Percentiles rank a stretch among this genome's conserved stretches.
phyloP scores from a whole-genome alignment of 2,113 vertebrate species.

The Etheostoma spectabile region DNA sequence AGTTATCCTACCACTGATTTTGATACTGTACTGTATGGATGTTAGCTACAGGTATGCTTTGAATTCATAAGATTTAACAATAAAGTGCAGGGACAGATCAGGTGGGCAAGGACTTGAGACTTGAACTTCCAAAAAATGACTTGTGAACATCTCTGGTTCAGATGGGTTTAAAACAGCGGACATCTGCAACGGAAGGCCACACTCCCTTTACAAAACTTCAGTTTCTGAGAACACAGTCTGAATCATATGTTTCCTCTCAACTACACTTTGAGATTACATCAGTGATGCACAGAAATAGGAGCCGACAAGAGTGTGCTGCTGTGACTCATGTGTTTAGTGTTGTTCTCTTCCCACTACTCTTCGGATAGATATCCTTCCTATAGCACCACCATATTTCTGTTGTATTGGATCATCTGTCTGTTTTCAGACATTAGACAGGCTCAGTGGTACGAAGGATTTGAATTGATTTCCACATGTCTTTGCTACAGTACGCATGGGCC shows the following conservation, averaged over 20 bases:
- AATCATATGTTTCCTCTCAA: background rate
- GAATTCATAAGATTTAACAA: too few species aligned
- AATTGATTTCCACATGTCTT: slow-evolving; percentile 47
- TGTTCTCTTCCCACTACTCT: slow-evolving; percentile 30
- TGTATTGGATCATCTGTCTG: slow-evolving; percentile 47
- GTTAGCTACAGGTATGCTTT: too few species aligned
- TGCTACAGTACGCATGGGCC: slow-evolving; percentile 38
- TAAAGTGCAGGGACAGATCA: too few species aligned
- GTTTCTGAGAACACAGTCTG: slow-evolving; percentile 9
- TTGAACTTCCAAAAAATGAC: too few species aligned
- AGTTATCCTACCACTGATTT: too few species aligned
- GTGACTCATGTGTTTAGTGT: slow-evolving; percentile 67
- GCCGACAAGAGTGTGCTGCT: slow-evolving; percentile 50
- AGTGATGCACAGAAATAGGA: slow-evolving; percentile 54
- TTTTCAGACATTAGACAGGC: slow-evolving; percentile 39
- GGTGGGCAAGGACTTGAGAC: too few species aligned
- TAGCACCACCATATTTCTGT: slow-evolving; percentile 41
- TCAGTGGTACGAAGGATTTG: slow-evolving; percentile 27
- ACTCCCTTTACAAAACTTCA: slow-evolving; percentile 7
- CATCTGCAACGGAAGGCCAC: background rate
- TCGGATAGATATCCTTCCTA: slow-evolving; percentile 39
- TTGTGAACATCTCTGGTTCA: background rate
- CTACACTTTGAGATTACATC: slow-evolving; percentile 51
- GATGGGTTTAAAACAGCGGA: background rate
- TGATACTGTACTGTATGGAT: too few species aligned